phyloP scores from a whole-genome alignment of 1,140 invertebrate species.

The Delia radicum region DNA sequence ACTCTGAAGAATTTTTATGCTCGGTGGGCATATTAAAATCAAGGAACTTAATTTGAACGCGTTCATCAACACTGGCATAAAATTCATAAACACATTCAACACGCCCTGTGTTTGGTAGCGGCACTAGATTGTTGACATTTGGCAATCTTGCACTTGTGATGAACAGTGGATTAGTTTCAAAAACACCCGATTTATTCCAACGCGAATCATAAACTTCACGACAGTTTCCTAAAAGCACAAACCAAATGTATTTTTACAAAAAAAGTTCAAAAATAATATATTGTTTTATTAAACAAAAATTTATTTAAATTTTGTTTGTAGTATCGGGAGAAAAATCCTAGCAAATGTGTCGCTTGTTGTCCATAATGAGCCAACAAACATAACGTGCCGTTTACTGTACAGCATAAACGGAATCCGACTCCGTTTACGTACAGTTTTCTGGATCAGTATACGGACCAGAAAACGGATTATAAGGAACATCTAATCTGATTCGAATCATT shows the following conservation, averaged over 20 bases:
- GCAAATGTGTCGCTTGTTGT: too few relatives aligned
- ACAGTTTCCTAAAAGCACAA: constrained; percentile 59
- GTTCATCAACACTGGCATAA: constrained; percentile 75
- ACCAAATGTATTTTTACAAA: neutral
- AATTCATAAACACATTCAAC: constrained; percentile 83
- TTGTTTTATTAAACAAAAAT: neutral
- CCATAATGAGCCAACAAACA: too few relatives aligned
- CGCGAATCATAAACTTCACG: constrained; percentile 77
- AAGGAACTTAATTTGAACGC: constrained; percentile 44
- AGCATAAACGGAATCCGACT: too few relatives aligned
- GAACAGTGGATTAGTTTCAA: constrained; percentile 68
- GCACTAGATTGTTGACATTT: constrained; percentile 20
- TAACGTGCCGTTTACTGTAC: too few relatives aligned
- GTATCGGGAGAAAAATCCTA: too few relatives aligned
- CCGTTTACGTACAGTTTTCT: too few relatives aligned
- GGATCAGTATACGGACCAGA: too few relatives aligned
- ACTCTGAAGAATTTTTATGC: constrained; percentile 39
- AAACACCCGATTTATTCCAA: constrained; percentile 74
- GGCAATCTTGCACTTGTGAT: constrained; percentile 49
- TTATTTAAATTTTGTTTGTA: neutral
- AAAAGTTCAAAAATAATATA: neutral
- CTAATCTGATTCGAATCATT: too few relatives aligned
- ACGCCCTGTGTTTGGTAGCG: constrained; percentile 62
- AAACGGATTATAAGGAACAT: too few relatives aligned
- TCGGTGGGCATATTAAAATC: constrained; percentile 51